A percentile compares a stretch with the other conserved stretches of the same genome.
phyloP scores from a whole-genome alignment of 1,140 invertebrate species.

The Pachypsylla venusta region DNA sequence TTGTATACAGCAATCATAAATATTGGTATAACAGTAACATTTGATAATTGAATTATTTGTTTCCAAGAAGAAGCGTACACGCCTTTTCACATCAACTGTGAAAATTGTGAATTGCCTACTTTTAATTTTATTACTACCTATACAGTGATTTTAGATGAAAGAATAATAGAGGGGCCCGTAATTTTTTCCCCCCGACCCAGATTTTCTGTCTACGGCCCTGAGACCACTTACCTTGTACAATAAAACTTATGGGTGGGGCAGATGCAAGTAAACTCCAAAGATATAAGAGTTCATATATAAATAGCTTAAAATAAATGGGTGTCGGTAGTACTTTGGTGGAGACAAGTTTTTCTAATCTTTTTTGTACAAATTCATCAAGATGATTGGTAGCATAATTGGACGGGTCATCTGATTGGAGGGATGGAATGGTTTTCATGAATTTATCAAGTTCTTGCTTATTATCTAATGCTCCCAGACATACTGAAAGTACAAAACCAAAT shows the following conservation, averaged over 20 bases:
- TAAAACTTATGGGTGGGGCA: constrained; percentile 24
- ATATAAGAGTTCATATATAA: constrained; percentile 51
- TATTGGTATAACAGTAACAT: too few species aligned
- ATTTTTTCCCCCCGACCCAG: too few species aligned
- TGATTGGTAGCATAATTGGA: constrained; percentile 1
- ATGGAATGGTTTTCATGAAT: neutral
- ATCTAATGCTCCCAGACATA: neutral
- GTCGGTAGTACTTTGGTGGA: neutral
- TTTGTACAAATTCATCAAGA: constrained; percentile 9
- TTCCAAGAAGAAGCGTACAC: too few species aligned
- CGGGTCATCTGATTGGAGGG: neutral
- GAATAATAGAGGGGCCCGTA: too few species aligned
- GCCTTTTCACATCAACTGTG: too few species aligned
- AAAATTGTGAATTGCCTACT: too few species aligned
- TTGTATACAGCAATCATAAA: too few species aligned
- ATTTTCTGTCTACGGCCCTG: neutral
- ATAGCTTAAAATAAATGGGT: constrained; percentile 31
- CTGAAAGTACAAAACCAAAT: too few species aligned
- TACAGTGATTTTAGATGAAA: too few species aligned
- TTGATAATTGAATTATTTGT: too few species aligned
- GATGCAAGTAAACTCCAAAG: constrained; percentile 55
- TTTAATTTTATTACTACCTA: too few species aligned
- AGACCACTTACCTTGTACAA: constrained; percentile 16
- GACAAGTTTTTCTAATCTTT: constrained; percentile 4
- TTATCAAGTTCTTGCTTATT: neutral